phyloP scores from a whole-genome alignment of 1,140 invertebrate species.

The Liolophura sinensis region DNA sequence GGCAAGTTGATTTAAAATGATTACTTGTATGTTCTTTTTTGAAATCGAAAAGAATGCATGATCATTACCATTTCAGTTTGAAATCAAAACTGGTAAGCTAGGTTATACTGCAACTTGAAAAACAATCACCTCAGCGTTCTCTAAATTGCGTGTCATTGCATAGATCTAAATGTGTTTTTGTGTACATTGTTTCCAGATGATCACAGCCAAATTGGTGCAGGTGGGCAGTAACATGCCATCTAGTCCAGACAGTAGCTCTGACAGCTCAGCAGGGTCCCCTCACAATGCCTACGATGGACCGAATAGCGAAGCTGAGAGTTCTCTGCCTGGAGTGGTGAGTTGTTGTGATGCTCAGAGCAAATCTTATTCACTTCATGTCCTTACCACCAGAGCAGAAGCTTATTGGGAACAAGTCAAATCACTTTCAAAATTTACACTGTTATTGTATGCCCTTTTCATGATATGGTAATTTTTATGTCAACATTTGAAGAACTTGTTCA shows the following conservation, averaged over 20 bases:
- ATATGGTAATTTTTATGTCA: too few species aligned
- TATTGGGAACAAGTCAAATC: too few species aligned
- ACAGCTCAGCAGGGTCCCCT: constrained; percentile 76
- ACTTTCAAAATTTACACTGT: too few species aligned
- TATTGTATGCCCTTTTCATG: too few species aligned
- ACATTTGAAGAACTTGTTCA: too few species aligned
- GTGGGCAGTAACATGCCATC: constrained; percentile 80
- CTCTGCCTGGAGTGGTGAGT: constrained; percentile 87
- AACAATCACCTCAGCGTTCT: too few species aligned
- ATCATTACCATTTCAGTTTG: background rate
- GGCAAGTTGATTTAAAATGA: constrained; percentile 5
- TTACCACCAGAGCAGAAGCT: too few species aligned
- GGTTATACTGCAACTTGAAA: too few species aligned
- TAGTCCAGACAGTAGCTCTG: constrained; percentile 84
- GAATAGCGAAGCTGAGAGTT: constrained; percentile 83
- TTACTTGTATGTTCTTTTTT: too few species aligned
- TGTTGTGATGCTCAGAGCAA: background rate
- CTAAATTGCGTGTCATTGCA: too few species aligned
- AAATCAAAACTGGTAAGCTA: background rate
- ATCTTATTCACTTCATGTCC: too few species aligned
- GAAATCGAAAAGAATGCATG: too few species aligned
- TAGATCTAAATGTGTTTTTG: background rate
- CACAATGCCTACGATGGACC: constrained; percentile 68
- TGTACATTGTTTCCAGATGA: constrained; percentile 62
- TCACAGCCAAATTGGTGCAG: constrained; percentile 85